Conservation (phyloP, 2,113 vertebrate species). For the Aepyceros melampus region DNA sequence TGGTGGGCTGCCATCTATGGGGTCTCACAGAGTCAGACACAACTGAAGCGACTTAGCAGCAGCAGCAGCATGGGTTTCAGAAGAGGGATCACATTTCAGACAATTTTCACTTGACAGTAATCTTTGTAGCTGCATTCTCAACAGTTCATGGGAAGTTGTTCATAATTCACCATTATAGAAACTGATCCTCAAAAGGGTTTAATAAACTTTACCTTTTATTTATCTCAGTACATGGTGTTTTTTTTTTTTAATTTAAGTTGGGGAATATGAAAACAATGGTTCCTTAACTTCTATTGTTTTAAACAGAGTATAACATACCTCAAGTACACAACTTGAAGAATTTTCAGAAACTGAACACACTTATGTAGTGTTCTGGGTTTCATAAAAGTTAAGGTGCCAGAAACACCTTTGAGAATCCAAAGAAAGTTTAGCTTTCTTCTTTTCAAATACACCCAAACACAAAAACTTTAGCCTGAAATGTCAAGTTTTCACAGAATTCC, state of each 20-base stretch:
- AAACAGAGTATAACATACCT: not conserved
- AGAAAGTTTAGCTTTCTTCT: not conserved
- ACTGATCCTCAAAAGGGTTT: not conserved
- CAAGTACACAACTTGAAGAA: not conserved
- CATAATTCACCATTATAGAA: not conserved
- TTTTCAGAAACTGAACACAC: not conserved
- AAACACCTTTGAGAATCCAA: not conserved
- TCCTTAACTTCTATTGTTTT: not conserved
- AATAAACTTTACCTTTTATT: not conserved
- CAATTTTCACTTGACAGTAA: not conserved
- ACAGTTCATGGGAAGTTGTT: not conserved
- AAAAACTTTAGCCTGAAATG: not conserved
- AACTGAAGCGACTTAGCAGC: too few relatives aligned
- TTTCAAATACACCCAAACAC: not conserved
- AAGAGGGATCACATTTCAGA: not conserved
- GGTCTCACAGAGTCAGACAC: too few relatives aligned
- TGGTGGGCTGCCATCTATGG: too few relatives aligned
- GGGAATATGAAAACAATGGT: not conserved
- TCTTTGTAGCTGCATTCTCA: not conserved
- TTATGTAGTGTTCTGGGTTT: not conserved
- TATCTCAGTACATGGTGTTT: not conserved
- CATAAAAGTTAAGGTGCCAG: not conserved
- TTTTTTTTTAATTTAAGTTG: not conserved
- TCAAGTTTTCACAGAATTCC: not conserved
- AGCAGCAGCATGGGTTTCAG: not conserved